Evolutionary conservation across 2,113 vertebrate genomes (phyloP), one percentile per base, ranked within the genome.

Genomic region (Lampris incognitus): DNA sequence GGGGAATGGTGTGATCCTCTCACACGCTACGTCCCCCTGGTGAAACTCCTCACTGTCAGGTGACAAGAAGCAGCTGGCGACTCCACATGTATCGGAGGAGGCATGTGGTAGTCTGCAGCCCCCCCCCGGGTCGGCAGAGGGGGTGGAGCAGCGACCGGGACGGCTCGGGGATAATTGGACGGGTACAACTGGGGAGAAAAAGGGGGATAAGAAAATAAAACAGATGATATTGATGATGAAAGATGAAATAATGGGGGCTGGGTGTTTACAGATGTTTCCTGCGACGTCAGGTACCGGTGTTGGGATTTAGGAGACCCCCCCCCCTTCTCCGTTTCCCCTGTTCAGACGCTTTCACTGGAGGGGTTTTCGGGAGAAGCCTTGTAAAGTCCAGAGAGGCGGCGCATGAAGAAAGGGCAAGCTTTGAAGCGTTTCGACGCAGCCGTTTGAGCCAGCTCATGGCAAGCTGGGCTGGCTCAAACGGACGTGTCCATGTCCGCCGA

Each of bases 391-490:
- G 72, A 85, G 46, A 41, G 64, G 63, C 39, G 38, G 24, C 5
- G 60, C 36, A 57, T 4, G 52, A 8, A 49, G 52, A 8, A 49
- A 70, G 46, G 41, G 11, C 37, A 38, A 10, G 49, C 55, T 3
- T 76, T 11, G 40, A 8, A 40, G 10, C 55, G 24, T n/a, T 80
- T 46, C 9, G 10, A n/a, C 3, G 49, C 61, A n/a, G 42, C 39
- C n/a, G 8, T 68, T 79, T 62, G 67, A 52, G 64, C 57, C 67
- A 73, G 6, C 59, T 49, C 75, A 9, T 51, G 8, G 4, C 73
- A 58, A 76, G 77, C 74, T 11, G 81, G 76, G 48, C 44, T 38
- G 57, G 51, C n/a, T 75, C 40, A 54, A 69, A 72, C 69, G 4
- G 62, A 70, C 67, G 69, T 72, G 66, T 72, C 54, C 42, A 63